Evolutionary conservation across 2,888 invertebrate genomes (phyloP), one percentile per base, ranked within the genome.

Genomic region (Oxytorus armatus): DNA sequence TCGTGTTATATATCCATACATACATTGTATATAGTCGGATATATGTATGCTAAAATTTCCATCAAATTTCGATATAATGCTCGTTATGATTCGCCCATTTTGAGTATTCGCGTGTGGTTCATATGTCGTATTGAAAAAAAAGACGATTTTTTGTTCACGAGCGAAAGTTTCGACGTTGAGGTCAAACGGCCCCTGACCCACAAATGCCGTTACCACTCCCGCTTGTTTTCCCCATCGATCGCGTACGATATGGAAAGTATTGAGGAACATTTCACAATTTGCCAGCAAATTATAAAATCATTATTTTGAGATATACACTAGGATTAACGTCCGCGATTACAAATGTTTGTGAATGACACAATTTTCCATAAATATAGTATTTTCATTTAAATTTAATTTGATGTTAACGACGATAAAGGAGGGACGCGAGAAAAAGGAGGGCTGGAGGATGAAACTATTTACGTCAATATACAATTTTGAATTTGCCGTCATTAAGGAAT

Each of bases 91-190:
- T 25, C 55, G 33, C 44, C 55, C 65, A 51, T 66, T 66, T 49
- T 49, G 18, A 53, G 53, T 68, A 42, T 42, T 39, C 53, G 59
- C 59, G 49, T 72, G 70, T 72, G 70, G 11, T 72, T 59, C 70
- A 59, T 59, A 72, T 72, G 39, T 66, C 65, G 33, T 55, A 63
- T 65, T 49, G 70, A 66, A 77, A 77, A n/a, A n/a, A 68, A 53
- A 36, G 55, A 47, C 63, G 55, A 70, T 70, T 39, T n/a, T n/a
- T 53, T n/a, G 36, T 68, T 2, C 65, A 25, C 49, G 0, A 61
- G 59, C 29, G 66, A 61, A 73, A 53, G 51, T 68, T 72, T 66
- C 51, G 59, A 66, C 55, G 49, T 51, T 49, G 49, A 70, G 36
- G 66, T 51, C 59, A 33, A 66, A 33, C 73, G 16, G 49, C 47